Evolutionary conservation across 2,888 invertebrate genomes (phyloP).

Genomic region (Psococerastis gibbosa): DNA sequence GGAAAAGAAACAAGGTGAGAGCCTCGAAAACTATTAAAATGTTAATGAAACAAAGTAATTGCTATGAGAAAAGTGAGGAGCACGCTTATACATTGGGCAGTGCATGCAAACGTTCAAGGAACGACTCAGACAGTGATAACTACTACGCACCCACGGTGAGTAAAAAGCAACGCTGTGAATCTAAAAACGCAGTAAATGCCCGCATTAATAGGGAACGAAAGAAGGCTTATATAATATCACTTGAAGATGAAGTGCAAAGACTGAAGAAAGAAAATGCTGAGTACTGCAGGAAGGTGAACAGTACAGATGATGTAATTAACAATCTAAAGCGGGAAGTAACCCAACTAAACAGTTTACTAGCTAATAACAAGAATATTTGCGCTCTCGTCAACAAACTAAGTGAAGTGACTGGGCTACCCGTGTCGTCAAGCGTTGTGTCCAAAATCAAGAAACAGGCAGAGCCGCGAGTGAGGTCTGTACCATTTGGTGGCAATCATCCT

Average conservation of each 20-base stretch:
- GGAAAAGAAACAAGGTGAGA: not conserved
- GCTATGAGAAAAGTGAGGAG: not conserved
- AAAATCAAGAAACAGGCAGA: not conserved
- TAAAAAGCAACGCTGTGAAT: not conserved
- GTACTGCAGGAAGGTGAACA: not conserved
- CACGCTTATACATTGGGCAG: not conserved
- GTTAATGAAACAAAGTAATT: conserved; percentile 1
- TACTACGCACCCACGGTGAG: not conserved
- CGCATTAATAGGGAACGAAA: conserved; percentile 4
- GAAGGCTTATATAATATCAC: not conserved
- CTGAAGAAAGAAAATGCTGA: not conserved
- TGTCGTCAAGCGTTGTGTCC: not conserved
- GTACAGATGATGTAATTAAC: not conserved
- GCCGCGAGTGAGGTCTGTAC: not conserved
- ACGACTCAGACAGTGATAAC: not conserved
- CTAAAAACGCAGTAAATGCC: conserved; percentile 2
- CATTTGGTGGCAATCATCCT: not conserved
- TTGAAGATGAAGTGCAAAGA: not conserved
- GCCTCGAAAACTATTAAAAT: not conserved
- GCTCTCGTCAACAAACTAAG: not conserved
- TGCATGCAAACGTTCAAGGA: not conserved
- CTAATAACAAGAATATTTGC: conserved; percentile 3
- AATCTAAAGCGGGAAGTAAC: conserved; percentile 1
- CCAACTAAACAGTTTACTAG: not conserved
- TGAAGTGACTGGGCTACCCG: conserved; percentile 2